Evolutionary conservation across 2,797 vertebrate species (phyloP), one percentile per base, ranked within the genome.

Genomic region (Syngnathus rostellatus): DNA sequence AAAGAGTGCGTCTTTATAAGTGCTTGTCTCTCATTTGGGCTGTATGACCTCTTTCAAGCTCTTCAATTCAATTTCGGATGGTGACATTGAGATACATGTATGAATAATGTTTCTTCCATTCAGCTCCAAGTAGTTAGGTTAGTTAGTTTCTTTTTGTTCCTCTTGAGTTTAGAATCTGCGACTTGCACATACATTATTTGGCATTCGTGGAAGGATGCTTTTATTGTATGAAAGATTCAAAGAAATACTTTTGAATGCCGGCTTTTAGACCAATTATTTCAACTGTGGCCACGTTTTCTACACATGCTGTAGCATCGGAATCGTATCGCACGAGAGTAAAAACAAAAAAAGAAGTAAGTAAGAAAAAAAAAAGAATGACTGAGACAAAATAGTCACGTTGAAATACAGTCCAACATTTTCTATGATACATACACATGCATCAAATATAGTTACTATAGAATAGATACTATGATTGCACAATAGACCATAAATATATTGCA

Each of bases 31-130:
- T 40, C 17, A 60, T 38, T n/a, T 3, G 50, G 31, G 37, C 37
- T 38, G n/a, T 59, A 19, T 17, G 58, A 60, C 58, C 53, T 19
- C 17, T 60, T 38, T 57, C 54, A 59, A 59, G 57, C 16, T 39
- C 1, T 39, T 59, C 16, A 38, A 39, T 39, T 19, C 58, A n/a
- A 39, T n/a, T 39, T 39, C 37, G 9, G 58, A 60, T n/a, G 37
- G 58, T 40, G 37, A 43, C 59, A 61, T 21, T 41, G 19, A 61
- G 19, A 61, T 19, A 61, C 10, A 61, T 59, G 57, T 17, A 31
- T 57, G 25, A 17, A 57, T 5, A 57, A 39, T 19, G 58, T 40
- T 60, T n/a, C 37, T 40, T 19, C 3, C 17, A 8, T 16, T 38
- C 19, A 16, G 16, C 55, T 58, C 16, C 4, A 60, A 60, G 8